phyloP scores from a whole-genome alignment of 2,888 invertebrate genomes.

The Podotricha telesiphe region DNA sequence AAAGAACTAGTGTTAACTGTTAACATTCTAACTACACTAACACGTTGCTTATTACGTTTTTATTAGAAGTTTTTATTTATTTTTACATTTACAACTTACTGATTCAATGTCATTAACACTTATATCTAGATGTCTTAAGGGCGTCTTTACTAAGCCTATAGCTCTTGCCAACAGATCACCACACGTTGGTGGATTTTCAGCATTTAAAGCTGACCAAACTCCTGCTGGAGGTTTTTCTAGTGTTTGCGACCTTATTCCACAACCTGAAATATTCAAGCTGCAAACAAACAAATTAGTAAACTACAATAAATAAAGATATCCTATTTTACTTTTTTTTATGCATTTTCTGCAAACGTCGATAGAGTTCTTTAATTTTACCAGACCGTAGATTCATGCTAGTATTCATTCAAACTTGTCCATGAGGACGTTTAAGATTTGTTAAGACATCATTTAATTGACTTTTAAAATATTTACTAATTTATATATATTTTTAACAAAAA shows the following conservation, averaged over 20 bases:
- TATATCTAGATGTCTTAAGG: constrained; percentile 72
- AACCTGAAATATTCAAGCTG: constrained; percentile 78
- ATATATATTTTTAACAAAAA: not conserved
- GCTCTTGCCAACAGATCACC: constrained; percentile 78
- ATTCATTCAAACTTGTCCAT: too few relatives aligned
- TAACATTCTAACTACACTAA: too few relatives aligned
- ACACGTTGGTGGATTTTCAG: constrained; percentile 76
- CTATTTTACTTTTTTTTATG: too few relatives aligned
- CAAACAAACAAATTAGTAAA: constrained; percentile 16
- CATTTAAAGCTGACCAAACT: constrained; percentile 78
- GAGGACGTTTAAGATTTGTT: too few relatives aligned
- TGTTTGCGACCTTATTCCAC: constrained; percentile 72
- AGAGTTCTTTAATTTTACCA: too few relatives aligned
- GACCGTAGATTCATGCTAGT: too few relatives aligned
- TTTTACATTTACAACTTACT: constrained; percentile 48
- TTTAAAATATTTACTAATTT: not conserved
- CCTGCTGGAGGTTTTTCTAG: constrained; percentile 70
- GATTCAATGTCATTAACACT: constrained; percentile 79
- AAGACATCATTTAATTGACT: not conserved
- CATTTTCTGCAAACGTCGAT: too few relatives aligned
- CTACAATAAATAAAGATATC: too few relatives aligned
- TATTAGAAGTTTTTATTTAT: too few relatives aligned
- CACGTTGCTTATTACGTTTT: too few relatives aligned
- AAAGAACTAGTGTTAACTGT: too few relatives aligned
- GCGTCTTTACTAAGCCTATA: constrained; percentile 77